These are phyloP conservation scores for Parazoanthus swiftii DNA, from an alignment of 92 coral and sea anemone species.

Conservation along the genomic window DNA sequence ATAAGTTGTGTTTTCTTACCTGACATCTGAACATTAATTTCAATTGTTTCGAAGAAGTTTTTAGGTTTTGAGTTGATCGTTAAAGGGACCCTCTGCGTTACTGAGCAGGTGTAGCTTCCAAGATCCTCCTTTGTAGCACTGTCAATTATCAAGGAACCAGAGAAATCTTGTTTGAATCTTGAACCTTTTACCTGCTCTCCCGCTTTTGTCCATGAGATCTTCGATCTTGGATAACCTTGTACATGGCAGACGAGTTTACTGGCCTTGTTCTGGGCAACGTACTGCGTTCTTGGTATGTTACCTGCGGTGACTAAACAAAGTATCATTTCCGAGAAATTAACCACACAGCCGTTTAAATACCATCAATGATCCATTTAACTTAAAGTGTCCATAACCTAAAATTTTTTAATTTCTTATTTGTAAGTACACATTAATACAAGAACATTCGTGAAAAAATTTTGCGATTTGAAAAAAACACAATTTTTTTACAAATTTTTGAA, in stretches of 20 bases:
- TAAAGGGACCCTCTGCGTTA: conserved; percentile 15
- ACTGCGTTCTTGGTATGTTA: conserved; percentile 5
- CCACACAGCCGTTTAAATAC: neutral
- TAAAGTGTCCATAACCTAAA: no score
- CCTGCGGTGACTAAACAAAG: conserved; percentile 18
- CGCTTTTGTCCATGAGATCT: conserved; percentile 14
- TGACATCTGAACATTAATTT: conserved; percentile 13
- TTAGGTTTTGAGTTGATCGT: conserved; percentile 15
- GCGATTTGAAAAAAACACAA: no score
- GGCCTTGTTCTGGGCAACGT: conserved; percentile 16
- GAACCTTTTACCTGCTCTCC: neutral
- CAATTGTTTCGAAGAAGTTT: neutral
- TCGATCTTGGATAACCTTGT: conserved; percentile 28
- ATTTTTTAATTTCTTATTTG: no score
- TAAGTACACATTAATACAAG: no score
- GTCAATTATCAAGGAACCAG: conserved; percentile 23
- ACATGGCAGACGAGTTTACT: conserved; percentile 10
- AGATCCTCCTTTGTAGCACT: conserved; percentile 18
- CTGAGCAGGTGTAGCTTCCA: conserved; percentile 22
- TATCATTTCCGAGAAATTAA: neutral
- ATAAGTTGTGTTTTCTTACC: neutral
- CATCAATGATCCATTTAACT: no score
- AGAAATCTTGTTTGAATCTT: conserved; percentile 10
- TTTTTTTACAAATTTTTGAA: no score
- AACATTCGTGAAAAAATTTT: no score